A percentile compares a stretch with the other conserved stretches of the same genome.
phyloP scores from a whole-genome alignment of 2,113 vertebrate genomes.

The Bucco capensis region DNA sequence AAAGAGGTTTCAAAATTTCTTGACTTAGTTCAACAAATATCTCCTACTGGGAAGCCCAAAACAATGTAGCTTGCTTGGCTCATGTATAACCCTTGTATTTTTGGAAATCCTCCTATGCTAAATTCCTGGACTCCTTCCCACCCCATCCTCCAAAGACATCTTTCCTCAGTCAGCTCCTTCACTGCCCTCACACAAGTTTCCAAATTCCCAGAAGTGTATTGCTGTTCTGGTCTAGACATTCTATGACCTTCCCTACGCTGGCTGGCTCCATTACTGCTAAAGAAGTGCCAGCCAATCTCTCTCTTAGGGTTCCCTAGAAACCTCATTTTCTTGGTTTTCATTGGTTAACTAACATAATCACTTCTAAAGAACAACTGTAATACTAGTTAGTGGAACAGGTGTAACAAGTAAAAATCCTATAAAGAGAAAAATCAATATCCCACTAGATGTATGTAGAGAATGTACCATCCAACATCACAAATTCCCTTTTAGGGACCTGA shows the following conservation, averaged over 20 bases:
- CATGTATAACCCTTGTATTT: not conserved
- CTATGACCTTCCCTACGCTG: not conserved
- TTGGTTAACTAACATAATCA: not conserved
- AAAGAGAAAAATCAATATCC: conserved; percentile 1
- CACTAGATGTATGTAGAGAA: not conserved
- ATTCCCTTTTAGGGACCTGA: not conserved
- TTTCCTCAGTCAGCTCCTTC: not conserved
- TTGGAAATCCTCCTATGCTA: not conserved
- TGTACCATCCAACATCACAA: not conserved
- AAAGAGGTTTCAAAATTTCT: not conserved
- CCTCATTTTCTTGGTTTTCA: not conserved
- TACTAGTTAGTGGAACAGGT: not conserved
- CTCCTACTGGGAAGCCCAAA: not conserved
- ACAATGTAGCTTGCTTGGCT: not conserved
- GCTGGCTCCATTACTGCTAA: not conserved
- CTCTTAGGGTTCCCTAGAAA: not conserved
- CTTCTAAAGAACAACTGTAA: not conserved
- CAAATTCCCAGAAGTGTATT: not conserved
- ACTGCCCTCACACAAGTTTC: not conserved
- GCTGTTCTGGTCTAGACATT: not conserved
- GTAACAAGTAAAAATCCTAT: not conserved
- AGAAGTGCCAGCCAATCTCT: not conserved
- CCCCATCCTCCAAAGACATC: not conserved
- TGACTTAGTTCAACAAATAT: not conserved
- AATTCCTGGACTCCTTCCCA: not conserved